A percentile compares a stretch with the other conserved stretches of the same genome.
Conservation (phyloP, 2,888 invertebrate species). For the Platycheirus rosarum region DNA sequence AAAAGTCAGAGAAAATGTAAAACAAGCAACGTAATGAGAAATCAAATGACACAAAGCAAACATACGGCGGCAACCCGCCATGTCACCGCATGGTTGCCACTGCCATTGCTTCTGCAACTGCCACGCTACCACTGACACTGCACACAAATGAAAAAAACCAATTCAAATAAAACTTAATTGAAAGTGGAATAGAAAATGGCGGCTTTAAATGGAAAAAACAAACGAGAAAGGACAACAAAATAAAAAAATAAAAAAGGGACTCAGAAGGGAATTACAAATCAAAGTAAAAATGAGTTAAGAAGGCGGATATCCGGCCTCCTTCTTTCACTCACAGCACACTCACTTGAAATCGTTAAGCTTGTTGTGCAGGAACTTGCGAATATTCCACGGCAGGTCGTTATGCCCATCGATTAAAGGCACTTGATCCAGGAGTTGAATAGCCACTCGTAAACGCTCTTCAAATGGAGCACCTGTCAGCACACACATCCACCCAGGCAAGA, state of each 20-base stretch:
- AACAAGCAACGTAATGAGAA: conserved; percentile 62
- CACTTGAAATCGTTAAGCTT: conserved; percentile 91
- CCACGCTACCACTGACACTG: neutral
- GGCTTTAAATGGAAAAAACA: conserved; percentile 24
- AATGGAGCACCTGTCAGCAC: conserved; percentile 86
- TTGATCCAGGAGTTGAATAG: conserved; percentile 88
- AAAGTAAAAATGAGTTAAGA: conserved; percentile 17
- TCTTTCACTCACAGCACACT: conserved; percentile 76
- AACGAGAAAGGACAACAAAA: conserved; percentile 21
- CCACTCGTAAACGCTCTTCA: conserved; percentile 89
- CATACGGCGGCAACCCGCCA: conserved; percentile 4
- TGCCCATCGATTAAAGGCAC: conserved; percentile 93
- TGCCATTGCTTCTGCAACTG: neutral
- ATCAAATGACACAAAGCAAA: conserved; percentile 62
- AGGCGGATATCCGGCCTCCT: neutral
- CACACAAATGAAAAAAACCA: conserved; percentile 39
- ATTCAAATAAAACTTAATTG: conserved; percentile 67
- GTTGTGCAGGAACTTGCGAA: conserved; percentile 94
- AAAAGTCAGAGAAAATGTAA: conserved; percentile 45
- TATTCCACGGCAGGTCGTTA: conserved; percentile 96
- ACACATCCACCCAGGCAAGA: conserved; percentile 1
- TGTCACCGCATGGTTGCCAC: conserved; percentile 4
- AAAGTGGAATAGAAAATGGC: conserved; percentile 44
- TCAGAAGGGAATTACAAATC: conserved; percentile 11
- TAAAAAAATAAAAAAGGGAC: conserved; percentile 22